Percentiles rank a stretch among this genome's conserved stretches.
These are phyloP conservation scores for Andrena fulva DNA, from an alignment of 2,888 invertebrate genomes.

Conservation along the genomic window DNA sequence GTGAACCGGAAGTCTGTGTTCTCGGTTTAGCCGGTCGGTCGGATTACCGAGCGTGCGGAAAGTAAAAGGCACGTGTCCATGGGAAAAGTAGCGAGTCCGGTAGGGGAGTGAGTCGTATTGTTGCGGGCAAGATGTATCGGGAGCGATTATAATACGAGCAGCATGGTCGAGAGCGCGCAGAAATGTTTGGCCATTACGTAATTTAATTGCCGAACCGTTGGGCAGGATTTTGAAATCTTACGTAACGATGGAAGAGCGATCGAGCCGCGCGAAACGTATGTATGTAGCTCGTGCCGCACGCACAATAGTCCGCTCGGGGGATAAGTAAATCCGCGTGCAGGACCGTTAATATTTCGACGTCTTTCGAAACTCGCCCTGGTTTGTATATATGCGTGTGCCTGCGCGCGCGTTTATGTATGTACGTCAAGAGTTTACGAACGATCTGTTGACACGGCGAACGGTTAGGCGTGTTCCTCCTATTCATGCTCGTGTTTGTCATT, in stretches of 20 bases:
- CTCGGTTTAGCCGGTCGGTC: constrained; percentile 39
- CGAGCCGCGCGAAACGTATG: constrained; percentile 13
- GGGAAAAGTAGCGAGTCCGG: not conserved
- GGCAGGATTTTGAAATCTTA: constrained; percentile 34
- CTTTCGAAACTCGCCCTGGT: constrained; percentile 38
- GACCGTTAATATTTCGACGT: constrained; percentile 45
- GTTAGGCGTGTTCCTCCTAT: constrained; percentile 42
- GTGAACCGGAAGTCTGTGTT: constrained; percentile 47
- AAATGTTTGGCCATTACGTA: constrained; percentile 32
- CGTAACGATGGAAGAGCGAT: constrained; percentile 18
- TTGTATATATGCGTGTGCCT: not conserved
- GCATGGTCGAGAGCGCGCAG: not conserved
- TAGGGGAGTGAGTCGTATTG: not conserved
- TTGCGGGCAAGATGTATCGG: not conserved
- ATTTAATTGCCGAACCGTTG: constrained; percentile 30
- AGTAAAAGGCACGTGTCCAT: not conserved
- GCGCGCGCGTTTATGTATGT: not conserved
- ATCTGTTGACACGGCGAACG: constrained; percentile 51
- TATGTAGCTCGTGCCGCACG: not conserved
- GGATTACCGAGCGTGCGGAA: constrained; percentile 10
- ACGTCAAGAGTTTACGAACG: not conserved
- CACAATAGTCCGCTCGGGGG: not conserved
- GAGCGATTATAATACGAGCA: not conserved
- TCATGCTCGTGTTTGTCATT: constrained; percentile 43
- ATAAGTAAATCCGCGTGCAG: not conserved